Conservation (phyloP, 2,888 invertebrate species). For the Microctonus brassicae region DNA sequence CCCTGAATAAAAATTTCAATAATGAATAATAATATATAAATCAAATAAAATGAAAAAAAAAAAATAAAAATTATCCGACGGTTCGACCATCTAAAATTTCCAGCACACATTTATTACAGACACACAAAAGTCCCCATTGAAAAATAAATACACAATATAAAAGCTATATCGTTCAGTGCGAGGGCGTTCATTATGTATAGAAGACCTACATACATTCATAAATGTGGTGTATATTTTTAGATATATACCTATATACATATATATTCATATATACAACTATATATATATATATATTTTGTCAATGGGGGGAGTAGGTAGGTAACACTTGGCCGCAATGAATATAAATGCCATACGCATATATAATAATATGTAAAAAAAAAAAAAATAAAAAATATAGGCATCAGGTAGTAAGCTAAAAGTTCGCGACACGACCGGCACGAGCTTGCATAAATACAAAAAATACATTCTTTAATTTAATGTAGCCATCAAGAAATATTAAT, state of each 20-base stretch:
- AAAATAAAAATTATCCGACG: background rate
- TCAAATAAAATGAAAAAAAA: too few relatives aligned
- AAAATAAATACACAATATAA: background rate
- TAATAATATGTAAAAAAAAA: too few relatives aligned
- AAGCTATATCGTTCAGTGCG: conserved; percentile 15
- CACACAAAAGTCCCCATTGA: background rate
- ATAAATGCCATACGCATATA: background rate
- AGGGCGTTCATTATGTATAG: conserved; percentile 43
- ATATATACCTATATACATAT: too few relatives aligned
- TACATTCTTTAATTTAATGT: too few relatives aligned
- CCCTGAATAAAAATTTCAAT: background rate
- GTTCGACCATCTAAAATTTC: background rate
- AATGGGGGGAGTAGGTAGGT: background rate
- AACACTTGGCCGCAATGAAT: background rate
- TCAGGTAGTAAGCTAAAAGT: background rate
- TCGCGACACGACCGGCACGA: background rate
- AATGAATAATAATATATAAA: background rate
- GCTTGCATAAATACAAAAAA: background rate
- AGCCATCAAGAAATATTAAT: background rate
- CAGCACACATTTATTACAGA: background rate
- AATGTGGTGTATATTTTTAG: too few relatives aligned
- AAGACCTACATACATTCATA: background rate
- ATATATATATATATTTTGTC: background rate
- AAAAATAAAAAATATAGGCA: background rate
- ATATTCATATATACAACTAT: too few relatives aligned